Base-by-base conservation (phyloP, 2,113 vertebrate species). In the Archilochus colubris region DNA sequence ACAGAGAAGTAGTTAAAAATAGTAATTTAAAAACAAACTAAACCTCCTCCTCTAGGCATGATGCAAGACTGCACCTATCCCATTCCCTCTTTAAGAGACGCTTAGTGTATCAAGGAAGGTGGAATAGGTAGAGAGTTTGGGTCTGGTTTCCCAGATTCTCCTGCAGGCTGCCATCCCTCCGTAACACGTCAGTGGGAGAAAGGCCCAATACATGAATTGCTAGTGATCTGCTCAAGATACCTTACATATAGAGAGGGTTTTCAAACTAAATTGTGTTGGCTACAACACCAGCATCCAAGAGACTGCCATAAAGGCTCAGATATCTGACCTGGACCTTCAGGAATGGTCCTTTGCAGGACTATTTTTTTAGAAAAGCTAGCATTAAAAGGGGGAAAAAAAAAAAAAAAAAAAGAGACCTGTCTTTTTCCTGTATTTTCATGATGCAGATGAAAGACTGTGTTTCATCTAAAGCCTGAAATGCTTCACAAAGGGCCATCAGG, bases 161-260 rank as follows among this genome's bases (percentile, higher is more conserved):
- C 61, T 28, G 33, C 27, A 67, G 46, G 40, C 15, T 83, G 50
- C 62, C 18, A 51, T 11, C 30, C 31, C 57, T 63, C 33, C 2
- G 36, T 13, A 73, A 27, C 24, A 20, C 0, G 0, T 28, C 63
- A 3, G 1, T 3, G 17, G 27, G 18, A 89, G 5, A 20, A 61
- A 69, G 11, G 38, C 7, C 40, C 51, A 16, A 31, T n/a, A 54
- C 4, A 59, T 0, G 2, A n/a, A 31, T 15, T 7, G 6, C 22
- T 36, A 77, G 16, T 24, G 16, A 82, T 33, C 57, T 17, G 20
- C 12, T 0, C 14, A 54, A 74, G 9, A 36, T 27, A 78, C 17
- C 18, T 33, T 44, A 74, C 7, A 36, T 12, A 61, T 20, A 72
- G 31, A 22, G 11, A 77, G 20, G 6, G 22, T 64, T 21, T 28